Percentiles rank a stretch among this genome's conserved stretches.
These are phyloP conservation scores for Siphamia tubifer DNA, from an alignment of 2,113 vertebrate genomes.

Conservation along the genomic window DNA sequence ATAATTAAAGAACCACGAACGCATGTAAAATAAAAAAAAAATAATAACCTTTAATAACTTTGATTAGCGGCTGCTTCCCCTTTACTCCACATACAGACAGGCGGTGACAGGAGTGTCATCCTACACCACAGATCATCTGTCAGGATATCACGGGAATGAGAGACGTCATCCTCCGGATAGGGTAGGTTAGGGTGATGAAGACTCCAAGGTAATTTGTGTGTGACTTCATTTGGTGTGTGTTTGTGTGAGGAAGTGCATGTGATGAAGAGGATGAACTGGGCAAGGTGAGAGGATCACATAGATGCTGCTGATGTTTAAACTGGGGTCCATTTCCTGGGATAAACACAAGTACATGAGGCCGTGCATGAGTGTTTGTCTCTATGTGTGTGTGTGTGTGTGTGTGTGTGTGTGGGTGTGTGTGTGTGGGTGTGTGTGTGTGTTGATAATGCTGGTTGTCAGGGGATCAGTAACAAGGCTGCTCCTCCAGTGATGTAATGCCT, in stretches of 20 bases:
- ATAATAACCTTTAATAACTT: slow-evolving; percentile 6
- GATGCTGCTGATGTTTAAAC: not conserved
- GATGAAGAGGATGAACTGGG: not conserved
- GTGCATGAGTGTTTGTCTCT: slow-evolving; percentile 13
- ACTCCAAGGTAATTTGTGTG: slow-evolving; percentile 32
- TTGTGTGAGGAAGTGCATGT: not conserved
- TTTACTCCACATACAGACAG: slow-evolving; percentile 35
- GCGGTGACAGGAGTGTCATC: slow-evolving; percentile 64
- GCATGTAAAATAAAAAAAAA: no score
- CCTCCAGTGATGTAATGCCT: slow-evolving; percentile 79
- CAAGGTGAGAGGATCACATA: slow-evolving; percentile 44
- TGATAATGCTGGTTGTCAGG: slow-evolving; percentile 74
- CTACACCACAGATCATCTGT: slow-evolving; percentile 71
- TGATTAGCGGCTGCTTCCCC: not conserved
- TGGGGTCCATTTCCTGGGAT: slow-evolving; percentile 21
- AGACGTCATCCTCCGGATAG: slow-evolving; percentile 64
- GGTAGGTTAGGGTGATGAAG: slow-evolving; percentile 50
- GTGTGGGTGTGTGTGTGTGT: slow-evolving; percentile 54
- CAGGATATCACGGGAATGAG: slow-evolving; percentile 63
- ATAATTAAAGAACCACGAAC: no score
- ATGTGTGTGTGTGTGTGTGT: slow-evolving; percentile 39
- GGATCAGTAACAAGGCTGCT: slow-evolving; percentile 77
- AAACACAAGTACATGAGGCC: slow-evolving; percentile 34
- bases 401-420: slow-evolving; percentile 54
- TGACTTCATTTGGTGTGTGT: not conserved